Percentiles rank a stretch among this genome's conserved stretches.
These are phyloP conservation scores for Myiotriccus ornatus DNA, from an alignment of 2,797 vertebrate genomes.

Conservation along the genomic window DNA sequence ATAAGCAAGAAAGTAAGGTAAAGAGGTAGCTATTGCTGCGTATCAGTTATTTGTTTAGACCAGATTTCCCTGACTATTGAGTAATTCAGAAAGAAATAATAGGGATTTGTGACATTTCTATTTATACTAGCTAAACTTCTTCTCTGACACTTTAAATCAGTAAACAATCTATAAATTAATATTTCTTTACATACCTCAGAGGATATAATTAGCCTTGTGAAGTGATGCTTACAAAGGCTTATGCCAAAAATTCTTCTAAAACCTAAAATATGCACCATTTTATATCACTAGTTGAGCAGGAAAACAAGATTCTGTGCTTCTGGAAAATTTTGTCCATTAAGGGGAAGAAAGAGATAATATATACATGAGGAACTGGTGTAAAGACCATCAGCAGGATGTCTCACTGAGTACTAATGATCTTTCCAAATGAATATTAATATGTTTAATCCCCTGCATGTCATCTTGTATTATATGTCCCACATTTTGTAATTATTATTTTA, in stretches of 20 bases:
- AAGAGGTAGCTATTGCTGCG: not conserved
- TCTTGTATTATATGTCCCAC: not conserved
- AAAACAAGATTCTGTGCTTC: not conserved
- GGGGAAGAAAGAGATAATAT: not conserved
- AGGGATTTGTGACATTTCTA: not conserved
- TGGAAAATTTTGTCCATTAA: not conserved
- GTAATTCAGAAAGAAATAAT: not conserved
- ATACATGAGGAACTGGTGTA: not conserved
- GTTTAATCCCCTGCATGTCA: not conserved
- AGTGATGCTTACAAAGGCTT: not conserved
- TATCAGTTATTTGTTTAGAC: not conserved
- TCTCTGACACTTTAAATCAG: not conserved
- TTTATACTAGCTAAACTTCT: not conserved
- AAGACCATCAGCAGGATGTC: not conserved
- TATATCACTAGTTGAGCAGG: not conserved
- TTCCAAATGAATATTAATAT: not conserved
- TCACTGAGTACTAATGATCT: not conserved
- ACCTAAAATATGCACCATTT: not conserved
- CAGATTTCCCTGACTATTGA: not conserved
- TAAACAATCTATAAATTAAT: not conserved
- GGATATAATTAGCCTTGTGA: not conserved
- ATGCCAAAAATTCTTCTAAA: not conserved
- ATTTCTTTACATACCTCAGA: not conserved
- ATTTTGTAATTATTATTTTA: not conserved
- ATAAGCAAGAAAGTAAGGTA: not conserved